A percentile compares a stretch with the other conserved stretches of the same genome.
Evolutionary conservation across 2,797 vertebrate genomes (phyloP).

Genomic region (Cynopterus sphinx): DNA sequence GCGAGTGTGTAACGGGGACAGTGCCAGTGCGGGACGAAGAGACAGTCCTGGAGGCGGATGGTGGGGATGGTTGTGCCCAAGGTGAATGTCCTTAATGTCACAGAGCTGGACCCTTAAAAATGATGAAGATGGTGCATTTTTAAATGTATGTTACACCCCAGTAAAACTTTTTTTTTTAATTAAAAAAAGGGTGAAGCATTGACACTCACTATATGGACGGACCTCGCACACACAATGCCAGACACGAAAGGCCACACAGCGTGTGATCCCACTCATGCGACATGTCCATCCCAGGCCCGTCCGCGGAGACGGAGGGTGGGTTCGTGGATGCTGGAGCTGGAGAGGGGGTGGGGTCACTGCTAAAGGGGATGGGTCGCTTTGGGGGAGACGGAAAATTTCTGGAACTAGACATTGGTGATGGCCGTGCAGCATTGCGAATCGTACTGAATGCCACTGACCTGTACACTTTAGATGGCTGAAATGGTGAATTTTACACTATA

Average conservation of each 20-base stretch:
- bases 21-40: not conserved
- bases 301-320: not conserved
- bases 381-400: not conserved
- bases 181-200: not conserved
- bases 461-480: not conserved
- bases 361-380: not conserved
- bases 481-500: not conserved
- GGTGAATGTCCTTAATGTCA: not conserved
- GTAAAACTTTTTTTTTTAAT: not conserved
- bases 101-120: not conserved
- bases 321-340: not conserved
- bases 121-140: not conserved
- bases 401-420: not conserved
- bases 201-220: not conserved
- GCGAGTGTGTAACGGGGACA: not conserved
- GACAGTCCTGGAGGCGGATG: not conserved
- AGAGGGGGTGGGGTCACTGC: not conserved
- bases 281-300: not conserved
- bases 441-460: too few species aligned
- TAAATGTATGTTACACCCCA: not conserved
- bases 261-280: not conserved
- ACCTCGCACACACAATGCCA: not conserved
- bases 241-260: not conserved
- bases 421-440: rapidly evolving
- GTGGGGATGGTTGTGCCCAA: rapidly evolving